Evolutionary conservation across 2,113 vertebrate genomes (phyloP).

Genomic region (Parotia lawesii): DNA sequence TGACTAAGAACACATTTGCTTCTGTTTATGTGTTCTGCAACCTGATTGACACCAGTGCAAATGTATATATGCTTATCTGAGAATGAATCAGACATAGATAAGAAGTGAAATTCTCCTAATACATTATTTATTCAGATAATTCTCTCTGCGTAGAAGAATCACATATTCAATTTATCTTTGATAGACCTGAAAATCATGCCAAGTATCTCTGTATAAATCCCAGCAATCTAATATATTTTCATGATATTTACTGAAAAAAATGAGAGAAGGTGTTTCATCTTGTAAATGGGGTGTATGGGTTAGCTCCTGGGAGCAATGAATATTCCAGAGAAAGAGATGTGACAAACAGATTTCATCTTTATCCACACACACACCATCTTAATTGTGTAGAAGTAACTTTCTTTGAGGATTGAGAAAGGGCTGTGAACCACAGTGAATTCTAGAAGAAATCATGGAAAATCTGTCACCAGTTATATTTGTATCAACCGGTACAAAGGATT

Average conservation of each 20-base stretch:
- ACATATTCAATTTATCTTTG: conserved; percentile 18
- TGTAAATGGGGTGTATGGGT: neutral
- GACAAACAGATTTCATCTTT: neutral
- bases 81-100: neutral
- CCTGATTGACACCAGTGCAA: neutral
- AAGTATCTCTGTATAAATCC: neutral
- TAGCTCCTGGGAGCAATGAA: neutral
- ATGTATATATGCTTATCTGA: neutral
- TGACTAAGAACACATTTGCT: neutral
- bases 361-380: neutral
- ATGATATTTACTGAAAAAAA: conserved; percentile 8
- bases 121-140: conserved; percentile 28
- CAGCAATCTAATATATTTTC: conserved; percentile 5
- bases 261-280: neutral
- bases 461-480: neutral
- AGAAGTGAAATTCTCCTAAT: neutral
- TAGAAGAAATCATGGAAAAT: neutral
- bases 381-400: neutral
- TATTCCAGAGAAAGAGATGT: neutral
- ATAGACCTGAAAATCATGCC: neutral
- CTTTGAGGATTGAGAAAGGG: neutral
- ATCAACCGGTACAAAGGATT: neutral
- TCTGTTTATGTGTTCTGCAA: neutral
- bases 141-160: neutral
- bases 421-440: neutral